Evolutionary conservation across 2,113 vertebrate species (phyloP), one percentile per base, ranked within the genome.

Genomic region (Perccottus glenii): DNA sequence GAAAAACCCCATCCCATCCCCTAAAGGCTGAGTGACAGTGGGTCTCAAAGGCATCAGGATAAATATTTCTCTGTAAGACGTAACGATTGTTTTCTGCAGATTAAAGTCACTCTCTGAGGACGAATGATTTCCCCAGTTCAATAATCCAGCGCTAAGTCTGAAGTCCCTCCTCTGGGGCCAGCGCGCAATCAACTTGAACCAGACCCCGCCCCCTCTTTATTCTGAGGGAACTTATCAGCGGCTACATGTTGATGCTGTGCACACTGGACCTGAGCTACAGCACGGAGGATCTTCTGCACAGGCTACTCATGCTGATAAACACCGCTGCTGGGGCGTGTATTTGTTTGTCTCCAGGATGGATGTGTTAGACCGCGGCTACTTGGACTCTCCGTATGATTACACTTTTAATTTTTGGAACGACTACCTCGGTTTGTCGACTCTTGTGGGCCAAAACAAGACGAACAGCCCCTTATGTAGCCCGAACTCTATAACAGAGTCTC

Each of bases 351-450:
- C 43, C 82, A 71, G 55, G 47, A 94, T 94, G 93, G 93, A 94
- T 84, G 85, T 92, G 45, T 59, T 93, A 40, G 90, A 91, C 60
- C 89, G 91, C 82, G 86, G 88, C 38, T 93, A 90, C 81, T 86
- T 93, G 75, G 90, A 89, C 65, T 78, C 88, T 49, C 85, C 92
- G 0, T 94, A 89, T 15, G 91, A 93, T 50, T 92, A 94, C 80
- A 94, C 93, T 16, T 94, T 94, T 66, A 92, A 93, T 90, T 93
- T 94, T 14, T 93, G 93, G 93, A 94, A 93, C 78, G 93, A 94
- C 86, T 94, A 94, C 77, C 88, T 93, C 64, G 92, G 93, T 27
- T 87, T 94, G 69, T 93, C 92, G 16, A 92, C 91, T 49, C 85
- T 93, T 46, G 92, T 92, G 1, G 86, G 88, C 57, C 88, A 90